Evolutionary conservation across 2,113 vertebrate species (phyloP).

Genomic region (Myiozetetes cayanensis): DNA sequence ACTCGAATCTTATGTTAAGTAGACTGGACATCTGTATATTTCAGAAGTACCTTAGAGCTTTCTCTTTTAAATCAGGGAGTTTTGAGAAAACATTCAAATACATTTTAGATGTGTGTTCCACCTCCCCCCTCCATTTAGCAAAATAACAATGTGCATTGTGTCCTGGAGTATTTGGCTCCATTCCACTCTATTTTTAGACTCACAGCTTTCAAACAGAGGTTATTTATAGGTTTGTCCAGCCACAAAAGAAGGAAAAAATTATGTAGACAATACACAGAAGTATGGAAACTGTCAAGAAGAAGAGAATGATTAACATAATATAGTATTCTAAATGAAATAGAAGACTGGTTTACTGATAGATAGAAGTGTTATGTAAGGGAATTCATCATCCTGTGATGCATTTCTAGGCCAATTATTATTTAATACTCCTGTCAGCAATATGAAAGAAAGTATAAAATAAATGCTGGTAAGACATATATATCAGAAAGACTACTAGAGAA

Average conservation of each 20-base stretch:
- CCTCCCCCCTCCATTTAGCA: neutral
- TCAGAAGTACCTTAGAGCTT: neutral
- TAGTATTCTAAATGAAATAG: neutral
- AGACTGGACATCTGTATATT: neutral
- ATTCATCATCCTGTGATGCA: neutral
- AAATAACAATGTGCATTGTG: neutral
- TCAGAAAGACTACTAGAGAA: neutral
- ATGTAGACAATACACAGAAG: neutral
- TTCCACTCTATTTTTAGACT: neutral
- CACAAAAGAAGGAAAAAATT: neutral
- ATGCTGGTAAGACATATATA: neutral
- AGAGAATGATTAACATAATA: neutral
- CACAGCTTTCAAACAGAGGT: neutral
- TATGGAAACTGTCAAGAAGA: neutral
- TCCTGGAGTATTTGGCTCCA: neutral
- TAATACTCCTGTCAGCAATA: neutral
- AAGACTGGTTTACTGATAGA: neutral
- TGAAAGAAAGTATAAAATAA: neutral
- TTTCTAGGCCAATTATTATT: slow-evolving; percentile 13
- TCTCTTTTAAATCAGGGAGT: neutral
- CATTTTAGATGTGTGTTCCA: neutral
- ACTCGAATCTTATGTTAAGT: neutral
- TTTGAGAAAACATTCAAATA: neutral
- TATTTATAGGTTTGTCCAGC: slow-evolving; percentile 1
- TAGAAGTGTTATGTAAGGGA: neutral